phyloP scores from a whole-genome alignment of 1,140 invertebrate genomes.

The Psilanteris sp. region DNA sequence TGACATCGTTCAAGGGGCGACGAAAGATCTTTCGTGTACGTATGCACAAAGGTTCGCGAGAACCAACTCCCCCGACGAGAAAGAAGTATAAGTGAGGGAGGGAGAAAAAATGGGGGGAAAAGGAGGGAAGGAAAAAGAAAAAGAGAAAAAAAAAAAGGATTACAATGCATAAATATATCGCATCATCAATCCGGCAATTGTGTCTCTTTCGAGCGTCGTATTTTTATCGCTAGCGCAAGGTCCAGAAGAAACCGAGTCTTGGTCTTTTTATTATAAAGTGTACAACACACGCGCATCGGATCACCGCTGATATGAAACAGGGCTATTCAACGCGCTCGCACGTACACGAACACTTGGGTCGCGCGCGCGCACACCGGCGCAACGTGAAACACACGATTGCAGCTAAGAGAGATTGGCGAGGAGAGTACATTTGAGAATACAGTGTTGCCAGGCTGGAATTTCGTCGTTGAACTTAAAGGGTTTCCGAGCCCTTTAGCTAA shows the following conservation, averaged over 20 bases:
- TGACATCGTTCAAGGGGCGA: slow-evolving; percentile 31
- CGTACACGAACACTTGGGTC: not conserved
- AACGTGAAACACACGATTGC: not conserved
- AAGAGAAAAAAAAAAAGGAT: slow-evolving; percentile 9
- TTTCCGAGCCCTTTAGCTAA: slow-evolving; percentile 40
- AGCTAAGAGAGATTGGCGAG: slow-evolving; percentile 30
- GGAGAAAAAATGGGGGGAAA: no score
- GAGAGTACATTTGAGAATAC: slow-evolving; percentile 40
- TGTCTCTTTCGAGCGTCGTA: slow-evolving; percentile 34
- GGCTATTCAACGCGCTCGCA: slow-evolving; percentile 25
- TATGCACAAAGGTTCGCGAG: slow-evolving; percentile 12
- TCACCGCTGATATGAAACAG: slow-evolving; percentile 36
- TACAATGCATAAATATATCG: slow-evolving; percentile 40
- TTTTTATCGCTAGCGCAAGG: slow-evolving; percentile 39
- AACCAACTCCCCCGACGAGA: slow-evolving; percentile 20
- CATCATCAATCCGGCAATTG: slow-evolving; percentile 42
- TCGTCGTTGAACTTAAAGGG: slow-evolving; percentile 59
- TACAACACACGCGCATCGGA: slow-evolving; percentile 19
- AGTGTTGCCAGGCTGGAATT: slow-evolving; percentile 52
- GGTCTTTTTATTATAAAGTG: slow-evolving; percentile 50
- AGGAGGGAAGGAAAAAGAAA: not conserved
- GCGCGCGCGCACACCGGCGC: no score
- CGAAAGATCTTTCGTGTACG: slow-evolving; percentile 20
- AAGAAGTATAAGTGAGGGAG: no score
- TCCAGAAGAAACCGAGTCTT: slow-evolving; percentile 41